Evolutionary conservation across 2,797 vertebrate species (phyloP).

Genomic region (Rhabdophis nuchalis): DNA sequence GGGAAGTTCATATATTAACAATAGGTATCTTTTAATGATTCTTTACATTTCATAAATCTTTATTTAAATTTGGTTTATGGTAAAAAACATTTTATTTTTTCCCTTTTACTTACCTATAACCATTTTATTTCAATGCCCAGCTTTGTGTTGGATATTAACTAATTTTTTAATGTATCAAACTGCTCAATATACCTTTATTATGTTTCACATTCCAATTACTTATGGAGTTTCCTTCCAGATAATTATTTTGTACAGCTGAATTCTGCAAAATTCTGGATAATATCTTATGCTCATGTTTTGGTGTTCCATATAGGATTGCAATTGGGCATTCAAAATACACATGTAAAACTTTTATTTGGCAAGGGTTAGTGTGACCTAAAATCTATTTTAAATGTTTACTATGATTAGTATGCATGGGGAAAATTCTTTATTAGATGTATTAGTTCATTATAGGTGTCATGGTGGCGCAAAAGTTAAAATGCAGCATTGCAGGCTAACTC

Average conservation of each 20-base stretch:
- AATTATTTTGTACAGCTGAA: slow-evolving; percentile 7
- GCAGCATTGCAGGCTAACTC: neutral
- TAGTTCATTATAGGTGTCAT: neutral
- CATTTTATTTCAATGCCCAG: neutral
- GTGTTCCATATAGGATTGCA: neutral
- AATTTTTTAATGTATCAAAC: neutral
- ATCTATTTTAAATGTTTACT: neutral
- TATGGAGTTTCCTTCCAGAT: neutral
- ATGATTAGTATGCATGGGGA: neutral
- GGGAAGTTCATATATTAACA: slow-evolving; percentile 38
- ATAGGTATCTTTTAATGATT: slow-evolving; percentile 33
- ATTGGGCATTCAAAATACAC: neutral
- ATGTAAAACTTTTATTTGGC: neutral
- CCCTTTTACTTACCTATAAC: neutral
- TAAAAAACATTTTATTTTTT: slow-evolving; percentile 24
- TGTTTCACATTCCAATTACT: neutral
- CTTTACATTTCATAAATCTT: slow-evolving; percentile 11
- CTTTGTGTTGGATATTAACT: neutral
- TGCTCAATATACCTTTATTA: neutral
- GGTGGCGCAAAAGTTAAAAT: neutral
- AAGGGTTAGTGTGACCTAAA: neutral
- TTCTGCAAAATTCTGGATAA: neutral
- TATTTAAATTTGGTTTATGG: slow-evolving; percentile 21
- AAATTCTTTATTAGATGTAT: neutral
- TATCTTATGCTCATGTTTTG: slow-evolving; percentile 24